These are phyloP conservation scores for Noctuana brunneofusca DNA, from an alignment of 2,888 invertebrate genomes.

Conservation along the genomic window DNA sequence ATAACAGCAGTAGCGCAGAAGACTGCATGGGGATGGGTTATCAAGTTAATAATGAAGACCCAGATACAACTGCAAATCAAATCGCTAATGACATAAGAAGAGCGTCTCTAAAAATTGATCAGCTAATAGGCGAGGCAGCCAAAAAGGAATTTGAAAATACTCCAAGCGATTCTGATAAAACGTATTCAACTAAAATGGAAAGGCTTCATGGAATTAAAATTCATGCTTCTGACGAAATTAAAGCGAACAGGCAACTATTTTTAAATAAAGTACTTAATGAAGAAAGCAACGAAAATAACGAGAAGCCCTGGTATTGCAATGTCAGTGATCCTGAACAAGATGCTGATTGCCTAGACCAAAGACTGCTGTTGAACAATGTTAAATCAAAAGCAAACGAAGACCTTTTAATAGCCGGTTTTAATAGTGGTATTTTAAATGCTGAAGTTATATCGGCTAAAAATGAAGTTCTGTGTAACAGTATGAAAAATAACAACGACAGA, in stretches of 20 bases:
- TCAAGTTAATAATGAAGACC: conserved; percentile 80
- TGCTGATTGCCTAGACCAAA: conserved; percentile 65
- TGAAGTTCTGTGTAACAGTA: conserved; percentile 70
- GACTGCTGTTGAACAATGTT: conserved; percentile 53
- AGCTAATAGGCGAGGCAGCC: conserved; percentile 72
- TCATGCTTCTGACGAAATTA: conserved; percentile 74
- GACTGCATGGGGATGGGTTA: conserved; percentile 77
- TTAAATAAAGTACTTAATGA: conserved; percentile 72
- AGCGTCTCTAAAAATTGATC: conserved; percentile 83
- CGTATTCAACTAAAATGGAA: conserved; percentile 82
- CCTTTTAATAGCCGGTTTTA: conserved; percentile 58
- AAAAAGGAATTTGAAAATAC: conserved; percentile 60
- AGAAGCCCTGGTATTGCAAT: conserved; percentile 80
- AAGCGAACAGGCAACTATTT: conserved; percentile 73
- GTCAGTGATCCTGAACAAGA: conserved; percentile 80
- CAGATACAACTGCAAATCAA: conserved; percentile 80
- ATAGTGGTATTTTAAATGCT: conserved; percentile 58
- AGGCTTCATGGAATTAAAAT: conserved; percentile 82
- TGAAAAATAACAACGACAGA: conserved; percentile 61
- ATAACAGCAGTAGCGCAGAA: conserved; percentile 76
- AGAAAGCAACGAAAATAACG: conserved; percentile 68
- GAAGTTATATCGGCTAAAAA: conserved; percentile 73
- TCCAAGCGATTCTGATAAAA: conserved; percentile 70
- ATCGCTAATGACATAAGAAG: conserved; percentile 81
- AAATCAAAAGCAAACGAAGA: conserved; percentile 72